Percentiles rank a stretch among this genome's conserved stretches.
Conservation (phyloP, 2,113 vertebrate species). For the Ptyas mucosa region DNA sequence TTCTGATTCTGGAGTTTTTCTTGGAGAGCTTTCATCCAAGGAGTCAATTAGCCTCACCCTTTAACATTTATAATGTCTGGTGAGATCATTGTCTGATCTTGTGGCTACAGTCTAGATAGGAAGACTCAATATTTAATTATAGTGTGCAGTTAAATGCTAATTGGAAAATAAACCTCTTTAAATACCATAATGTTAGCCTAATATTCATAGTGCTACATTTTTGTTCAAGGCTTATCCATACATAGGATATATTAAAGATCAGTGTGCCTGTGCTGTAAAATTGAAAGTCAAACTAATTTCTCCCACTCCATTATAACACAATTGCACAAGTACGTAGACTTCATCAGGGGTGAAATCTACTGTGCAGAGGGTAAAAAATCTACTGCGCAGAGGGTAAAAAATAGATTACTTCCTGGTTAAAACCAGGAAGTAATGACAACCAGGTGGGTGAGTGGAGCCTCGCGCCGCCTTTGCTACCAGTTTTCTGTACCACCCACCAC, state of each 20-base stretch:
- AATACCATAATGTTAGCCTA: background rate
- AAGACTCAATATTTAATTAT: slow-evolving; percentile 59
- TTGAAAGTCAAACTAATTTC: background rate
- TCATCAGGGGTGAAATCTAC: no score
- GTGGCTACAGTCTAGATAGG: slow-evolving; percentile 57
- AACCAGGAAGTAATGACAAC: no score
- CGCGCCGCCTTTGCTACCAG: no score
- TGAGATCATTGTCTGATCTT: slow-evolving; percentile 48
- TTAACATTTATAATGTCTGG: slow-evolving; percentile 38
- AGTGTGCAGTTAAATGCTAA: slow-evolving; percentile 32
- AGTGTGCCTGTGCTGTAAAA: background rate
- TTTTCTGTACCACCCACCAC: no score
- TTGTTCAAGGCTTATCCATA: background rate
- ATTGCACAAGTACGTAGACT: background rate
- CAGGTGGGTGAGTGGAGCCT: no score
- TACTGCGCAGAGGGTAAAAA: no score
- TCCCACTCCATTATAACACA: background rate
- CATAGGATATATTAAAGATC: background rate
- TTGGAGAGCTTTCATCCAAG: slow-evolving; percentile 23
- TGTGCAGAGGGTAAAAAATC: no score
- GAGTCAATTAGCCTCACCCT: slow-evolving; percentile 50
- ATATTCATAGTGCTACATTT: background rate
- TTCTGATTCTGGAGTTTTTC: slow-evolving; percentile 17
- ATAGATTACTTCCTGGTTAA: no score
- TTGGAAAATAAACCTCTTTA: slow-evolving; percentile 1